phyloP scores from a whole-genome alignment of 1,140 invertebrate species.

The Tetramorium alpestre region DNA sequence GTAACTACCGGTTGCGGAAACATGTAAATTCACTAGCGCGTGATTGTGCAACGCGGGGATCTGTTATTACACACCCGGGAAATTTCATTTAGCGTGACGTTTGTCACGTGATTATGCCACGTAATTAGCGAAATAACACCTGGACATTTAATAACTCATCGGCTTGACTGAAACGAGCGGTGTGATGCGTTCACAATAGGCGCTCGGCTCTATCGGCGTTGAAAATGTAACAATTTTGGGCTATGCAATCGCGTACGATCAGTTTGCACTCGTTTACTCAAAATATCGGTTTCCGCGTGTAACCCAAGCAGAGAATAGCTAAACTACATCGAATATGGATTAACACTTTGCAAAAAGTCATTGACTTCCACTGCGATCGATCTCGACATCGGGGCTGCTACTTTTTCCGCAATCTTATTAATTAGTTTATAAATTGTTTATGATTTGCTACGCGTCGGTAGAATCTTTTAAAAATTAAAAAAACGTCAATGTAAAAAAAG shows the following conservation, averaged over 20 bases:
- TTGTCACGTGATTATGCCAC: slow-evolving; percentile 63
- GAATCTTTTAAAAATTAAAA: not conserved
- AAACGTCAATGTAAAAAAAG: not conserved
- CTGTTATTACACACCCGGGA: slow-evolving; percentile 49
- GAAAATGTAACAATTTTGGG: slow-evolving; percentile 57
- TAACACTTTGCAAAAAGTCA: slow-evolving; percentile 35
- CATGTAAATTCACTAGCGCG: slow-evolving; percentile 35
- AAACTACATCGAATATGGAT: slow-evolving; percentile 34
- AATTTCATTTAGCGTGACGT: slow-evolving; percentile 61
- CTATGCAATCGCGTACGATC: not conserved
- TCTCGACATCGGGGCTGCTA: not conserved
- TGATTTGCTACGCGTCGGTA: not conserved
- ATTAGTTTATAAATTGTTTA: slow-evolving; percentile 3
- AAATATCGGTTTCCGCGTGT: slow-evolving; percentile 41
- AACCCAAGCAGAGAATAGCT: slow-evolving; percentile 29
- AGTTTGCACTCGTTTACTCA: slow-evolving; percentile 41
- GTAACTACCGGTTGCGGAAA: slow-evolving; percentile 18
- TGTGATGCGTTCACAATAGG: slow-evolving; percentile 43
- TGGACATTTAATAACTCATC: slow-evolving; percentile 67
- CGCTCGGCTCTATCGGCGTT: not conserved
- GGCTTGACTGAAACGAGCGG: slow-evolving; percentile 42
- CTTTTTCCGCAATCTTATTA: slow-evolving; percentile 25
- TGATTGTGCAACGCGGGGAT: slow-evolving; percentile 11
- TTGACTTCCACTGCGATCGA: slow-evolving; percentile 44
- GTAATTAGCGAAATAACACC: slow-evolving; percentile 68